Base-by-base conservation (phyloP, 2,888 invertebrate genomes). In the Spodoptera littoralis region DNA sequence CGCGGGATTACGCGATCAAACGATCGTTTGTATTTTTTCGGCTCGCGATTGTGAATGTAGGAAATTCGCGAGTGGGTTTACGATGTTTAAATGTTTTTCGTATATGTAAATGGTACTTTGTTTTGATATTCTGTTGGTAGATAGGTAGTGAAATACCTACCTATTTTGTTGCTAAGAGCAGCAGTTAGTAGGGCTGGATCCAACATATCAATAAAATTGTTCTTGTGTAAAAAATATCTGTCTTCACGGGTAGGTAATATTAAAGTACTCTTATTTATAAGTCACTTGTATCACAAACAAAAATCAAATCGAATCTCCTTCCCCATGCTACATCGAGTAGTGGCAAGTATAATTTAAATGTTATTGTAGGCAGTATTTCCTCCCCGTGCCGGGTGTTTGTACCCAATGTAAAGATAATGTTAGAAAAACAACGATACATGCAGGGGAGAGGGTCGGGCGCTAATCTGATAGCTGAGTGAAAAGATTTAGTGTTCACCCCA, bases 391-490 rank as follows among this genome's bases (percentile, higher is more conserved):
- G 81, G 84, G 77, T 72, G 80, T 80, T 82, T 89, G 85, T 90
- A 88, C 87, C 85, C 84, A 86, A 85, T 84, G 87, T 87, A 84
- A 82, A 85, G 88, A 88, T 90, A 90, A 90, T 90, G 89, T 90
- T 90, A 88, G 86, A 92, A 91, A 91, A 92, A 91, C 91, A 90
- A 86, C 83, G 86, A 87, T 89, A 89, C 85, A 81, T 87, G 85
- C 80, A 84, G 86, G 87, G 85, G 85, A 83, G 84, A 81, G 84
- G 83, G 77, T 83, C 81, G 87, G 84, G 83, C 80, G 87, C 84
- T 92, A 90, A 92, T 92, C 92, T 91, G 90, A 91, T 92, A 70
- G 86, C 83, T 80, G 90, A 90, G 88, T 89, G 89, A 90, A 92
- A 91, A 91, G 91, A 91, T 92, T 91, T 91, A 90, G 88, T 88